Conservation (phyloP, 2,888 invertebrate species). For the Volucella zonaria region DNA sequence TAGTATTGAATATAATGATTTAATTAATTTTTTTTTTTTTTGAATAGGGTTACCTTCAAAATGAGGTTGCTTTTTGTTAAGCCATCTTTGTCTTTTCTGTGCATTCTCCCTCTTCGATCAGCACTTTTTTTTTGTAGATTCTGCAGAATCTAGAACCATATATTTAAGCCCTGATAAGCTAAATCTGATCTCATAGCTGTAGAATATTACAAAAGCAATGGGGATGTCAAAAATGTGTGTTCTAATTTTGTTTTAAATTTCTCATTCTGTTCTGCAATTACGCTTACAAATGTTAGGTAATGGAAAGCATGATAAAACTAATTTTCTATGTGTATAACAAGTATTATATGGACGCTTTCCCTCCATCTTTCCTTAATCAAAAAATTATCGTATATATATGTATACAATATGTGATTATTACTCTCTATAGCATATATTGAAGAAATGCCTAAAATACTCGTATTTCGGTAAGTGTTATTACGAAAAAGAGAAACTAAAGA, state of each 20-base stretch:
- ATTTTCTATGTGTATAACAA: too few species aligned
- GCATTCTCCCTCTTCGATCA: conserved; percentile 97
- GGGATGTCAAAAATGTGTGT: conserved; percentile 70
- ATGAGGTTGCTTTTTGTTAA: conserved; percentile 98
- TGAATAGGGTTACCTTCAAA: conserved; percentile 92
- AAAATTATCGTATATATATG: too few species aligned
- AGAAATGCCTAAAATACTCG: too few species aligned
- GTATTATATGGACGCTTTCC: too few species aligned
- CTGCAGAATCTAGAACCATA: conserved; percentile 97
- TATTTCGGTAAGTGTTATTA: too few species aligned
- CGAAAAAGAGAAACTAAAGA: too few species aligned
- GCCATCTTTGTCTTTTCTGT: conserved; percentile 97
- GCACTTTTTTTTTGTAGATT: conserved; percentile 99
- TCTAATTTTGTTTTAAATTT: conserved; percentile 56
- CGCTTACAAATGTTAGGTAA: conserved; percentile 39
- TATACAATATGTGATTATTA: too few species aligned
- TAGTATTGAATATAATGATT: conserved; percentile 68
- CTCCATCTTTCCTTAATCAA: too few species aligned
- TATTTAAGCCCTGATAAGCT: conserved; percentile 82
- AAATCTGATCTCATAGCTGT: conserved; percentile 77
- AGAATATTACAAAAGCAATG: conserved; percentile 75
- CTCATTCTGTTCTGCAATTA: conserved; percentile 49
- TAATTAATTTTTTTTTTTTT: conserved; percentile 74
- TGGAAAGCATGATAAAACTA: background rate
- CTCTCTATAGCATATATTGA: too few species aligned